Percentiles rank a stretch among this genome's conserved stretches.
Evolutionary conservation across 2,113 vertebrate species (phyloP).

Genomic region (Phyllostomus hastatus): DNA sequence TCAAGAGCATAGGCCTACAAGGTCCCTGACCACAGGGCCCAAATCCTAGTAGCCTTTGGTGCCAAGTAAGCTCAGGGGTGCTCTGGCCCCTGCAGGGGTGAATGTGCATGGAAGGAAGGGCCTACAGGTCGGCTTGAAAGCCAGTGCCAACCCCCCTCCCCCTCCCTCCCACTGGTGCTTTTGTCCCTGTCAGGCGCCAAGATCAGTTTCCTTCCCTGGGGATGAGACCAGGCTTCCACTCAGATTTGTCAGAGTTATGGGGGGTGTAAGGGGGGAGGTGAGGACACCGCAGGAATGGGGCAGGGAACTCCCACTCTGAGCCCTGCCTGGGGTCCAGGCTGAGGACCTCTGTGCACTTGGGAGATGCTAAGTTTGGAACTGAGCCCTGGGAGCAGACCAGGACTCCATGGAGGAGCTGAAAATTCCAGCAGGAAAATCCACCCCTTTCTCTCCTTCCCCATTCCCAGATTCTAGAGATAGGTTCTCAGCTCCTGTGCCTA

Average conservation of each 20-base stretch:
- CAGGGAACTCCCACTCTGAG: not conserved
- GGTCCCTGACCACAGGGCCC: not conserved
- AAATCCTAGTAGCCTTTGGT: not conserved
- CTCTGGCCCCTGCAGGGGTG: not conserved
- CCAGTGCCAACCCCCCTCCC: not conserved
- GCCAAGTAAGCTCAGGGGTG: not conserved
- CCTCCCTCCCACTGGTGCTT: not conserved
- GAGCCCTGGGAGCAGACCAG: not conserved
- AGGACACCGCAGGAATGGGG: not conserved
- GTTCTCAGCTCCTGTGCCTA: constrained; percentile 72
- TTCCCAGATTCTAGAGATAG: constrained; percentile 72
- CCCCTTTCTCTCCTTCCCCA: constrained; percentile 21
- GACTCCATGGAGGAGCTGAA: not conserved
- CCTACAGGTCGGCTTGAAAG: not conserved
- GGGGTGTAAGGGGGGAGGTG: not conserved
- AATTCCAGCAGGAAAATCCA: constrained; percentile 52
- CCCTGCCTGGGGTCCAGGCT: not conserved
- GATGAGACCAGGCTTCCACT: constrained; percentile 29
- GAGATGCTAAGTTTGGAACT: not conserved
- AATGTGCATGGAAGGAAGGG: not conserved
- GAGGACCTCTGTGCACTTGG: not conserved
- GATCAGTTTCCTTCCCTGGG: constrained; percentile 55
- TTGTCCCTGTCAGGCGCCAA: constrained; percentile 7
- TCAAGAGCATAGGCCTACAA: not conserved
- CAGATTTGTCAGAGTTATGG: constrained; percentile 7